These are phyloP conservation scores for Pseudobourletiella spinata DNA, from an alignment of 1,140 invertebrate species.

Conservation along the genomic window DNA sequence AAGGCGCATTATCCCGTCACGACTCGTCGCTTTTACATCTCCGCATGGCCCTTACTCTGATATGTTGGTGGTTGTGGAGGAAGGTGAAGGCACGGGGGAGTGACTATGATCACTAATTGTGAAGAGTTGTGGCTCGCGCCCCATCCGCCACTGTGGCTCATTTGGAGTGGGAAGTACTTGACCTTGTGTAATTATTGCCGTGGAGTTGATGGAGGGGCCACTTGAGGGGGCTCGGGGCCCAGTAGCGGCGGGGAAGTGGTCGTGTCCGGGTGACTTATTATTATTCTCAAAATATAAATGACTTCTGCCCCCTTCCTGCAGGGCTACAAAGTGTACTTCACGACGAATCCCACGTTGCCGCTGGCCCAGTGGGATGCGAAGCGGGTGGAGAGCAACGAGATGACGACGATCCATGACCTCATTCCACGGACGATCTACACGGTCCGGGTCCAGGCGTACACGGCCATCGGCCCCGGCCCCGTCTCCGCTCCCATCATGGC, in stretches of 20 bases:
- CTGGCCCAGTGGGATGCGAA: slow-evolving; percentile 85
- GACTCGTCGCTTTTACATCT: too few relatives aligned
- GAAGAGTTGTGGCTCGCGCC: background rate
- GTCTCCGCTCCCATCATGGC: slow-evolving; percentile 85
- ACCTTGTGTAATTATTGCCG: too few relatives aligned
- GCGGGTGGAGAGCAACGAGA: slow-evolving; percentile 81
- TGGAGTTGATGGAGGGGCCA: too few relatives aligned
- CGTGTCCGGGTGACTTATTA: background rate
- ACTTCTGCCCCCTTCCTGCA: slow-evolving; percentile 43
- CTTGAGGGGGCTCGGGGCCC: too few relatives aligned
- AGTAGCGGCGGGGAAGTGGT: too few relatives aligned
- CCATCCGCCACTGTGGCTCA: background rate
- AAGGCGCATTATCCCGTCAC: too few relatives aligned
- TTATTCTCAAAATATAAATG: background rate
- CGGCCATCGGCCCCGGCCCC: slow-evolving; percentile 72
- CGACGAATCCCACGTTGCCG: slow-evolving; percentile 71
- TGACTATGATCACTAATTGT: too few relatives aligned
- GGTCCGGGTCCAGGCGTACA: slow-evolving; percentile 81
- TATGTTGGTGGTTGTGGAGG: too few relatives aligned
- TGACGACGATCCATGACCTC: slow-evolving; percentile 86
- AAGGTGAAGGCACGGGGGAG: too few relatives aligned
- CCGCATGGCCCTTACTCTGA: too few relatives aligned
- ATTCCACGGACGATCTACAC: slow-evolving; percentile 83
- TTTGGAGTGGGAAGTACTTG: background rate
- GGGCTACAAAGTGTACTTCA: slow-evolving; percentile 98